phyloP scores from a whole-genome alignment of 2,113 vertebrate genomes.

The Channa maculata region DNA sequence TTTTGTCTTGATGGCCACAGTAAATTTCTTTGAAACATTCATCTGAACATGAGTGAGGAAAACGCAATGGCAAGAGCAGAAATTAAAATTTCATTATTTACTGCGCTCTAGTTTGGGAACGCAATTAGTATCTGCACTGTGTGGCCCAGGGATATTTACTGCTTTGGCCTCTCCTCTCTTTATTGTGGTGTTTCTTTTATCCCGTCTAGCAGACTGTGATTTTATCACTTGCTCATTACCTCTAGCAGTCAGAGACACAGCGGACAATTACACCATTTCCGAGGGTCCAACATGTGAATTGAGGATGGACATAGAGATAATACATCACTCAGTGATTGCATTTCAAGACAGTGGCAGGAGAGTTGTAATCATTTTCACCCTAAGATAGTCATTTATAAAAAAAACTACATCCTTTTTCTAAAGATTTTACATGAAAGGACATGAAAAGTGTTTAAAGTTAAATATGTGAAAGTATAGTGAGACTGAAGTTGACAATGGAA shows the following conservation, averaged over 20 bases:
- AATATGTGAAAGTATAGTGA: too few species aligned
- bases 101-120: constrained; percentile 86
- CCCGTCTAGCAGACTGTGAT: constrained; percentile 57
- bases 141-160: constrained; percentile 86
- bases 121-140: constrained; percentile 94
- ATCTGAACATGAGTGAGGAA: constrained; percentile 65
- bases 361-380: constrained; percentile 30
- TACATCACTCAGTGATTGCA: constrained; percentile 46
- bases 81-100: constrained; percentile 99
- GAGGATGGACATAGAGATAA: constrained; percentile 51
- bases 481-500: too few species aligned
- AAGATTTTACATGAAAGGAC: too few species aligned
- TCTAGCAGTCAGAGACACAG: constrained; percentile 51
- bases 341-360: constrained; percentile 28
- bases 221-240: constrained; percentile 76
- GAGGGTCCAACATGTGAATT: constrained; percentile 52
- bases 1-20: constrained; percentile 67
- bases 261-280: constrained; percentile 61
- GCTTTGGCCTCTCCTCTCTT: constrained; percentile 67
- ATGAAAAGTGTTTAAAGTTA: too few species aligned
- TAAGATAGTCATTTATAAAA: constrained; percentile 8
- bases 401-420: background rate
- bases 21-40: constrained; percentile 86
- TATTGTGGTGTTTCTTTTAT: constrained; percentile 72
- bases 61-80: constrained; percentile 69